Percentiles rank a stretch among this genome's conserved stretches.
phyloP scores from a whole-genome alignment of 1,140 invertebrate genomes.

The Telenomus remus region DNA sequence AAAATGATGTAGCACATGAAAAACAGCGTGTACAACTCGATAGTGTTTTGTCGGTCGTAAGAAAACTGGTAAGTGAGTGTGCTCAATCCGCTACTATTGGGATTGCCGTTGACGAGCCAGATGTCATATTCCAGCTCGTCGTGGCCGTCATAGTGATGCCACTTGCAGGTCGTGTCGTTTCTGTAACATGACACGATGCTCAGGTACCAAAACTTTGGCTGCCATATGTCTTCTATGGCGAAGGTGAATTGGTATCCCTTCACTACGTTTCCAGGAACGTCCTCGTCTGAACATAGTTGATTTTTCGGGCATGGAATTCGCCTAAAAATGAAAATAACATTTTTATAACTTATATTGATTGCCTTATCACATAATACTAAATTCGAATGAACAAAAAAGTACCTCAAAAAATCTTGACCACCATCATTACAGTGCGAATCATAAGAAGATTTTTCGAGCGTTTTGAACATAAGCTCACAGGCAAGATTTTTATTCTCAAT shows the following conservation, averaged over 20 bases:
- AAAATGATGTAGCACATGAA: constrained; percentile 91
- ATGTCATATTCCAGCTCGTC: constrained; percentile 90
- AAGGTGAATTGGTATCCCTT: constrained; percentile 94
- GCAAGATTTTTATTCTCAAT: constrained; percentile 79
- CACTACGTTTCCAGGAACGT: constrained; percentile 88
- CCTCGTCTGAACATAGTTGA: constrained; percentile 89
- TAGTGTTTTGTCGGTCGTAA: constrained; percentile 94
- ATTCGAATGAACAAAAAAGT: too few relatives aligned
- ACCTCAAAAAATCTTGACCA: constrained; percentile 88
- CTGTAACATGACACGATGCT: constrained; percentile 94
- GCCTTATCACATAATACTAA: too few relatives aligned
- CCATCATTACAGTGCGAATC: constrained; percentile 88
- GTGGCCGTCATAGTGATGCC: constrained; percentile 83
- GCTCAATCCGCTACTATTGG: constrained; percentile 87
- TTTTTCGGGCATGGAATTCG: constrained; percentile 89
- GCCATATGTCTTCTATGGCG: constrained; percentile 89
- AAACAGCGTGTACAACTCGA: constrained; percentile 94
- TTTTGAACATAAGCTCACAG: constrained; percentile 90
- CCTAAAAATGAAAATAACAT: constrained; percentile 67
- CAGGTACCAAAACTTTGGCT: constrained; percentile 97
- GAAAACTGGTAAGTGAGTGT: constrained; percentile 96
- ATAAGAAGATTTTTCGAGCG: constrained; percentile 87
- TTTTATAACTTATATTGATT: too few relatives aligned
- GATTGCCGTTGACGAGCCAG: constrained; percentile 97
- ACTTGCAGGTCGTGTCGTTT: constrained; percentile 85